These are phyloP conservation scores for Macrosiphum euphorbiae DNA, from an alignment of 2,888 invertebrate species.

Conservation along the genomic window DNA sequence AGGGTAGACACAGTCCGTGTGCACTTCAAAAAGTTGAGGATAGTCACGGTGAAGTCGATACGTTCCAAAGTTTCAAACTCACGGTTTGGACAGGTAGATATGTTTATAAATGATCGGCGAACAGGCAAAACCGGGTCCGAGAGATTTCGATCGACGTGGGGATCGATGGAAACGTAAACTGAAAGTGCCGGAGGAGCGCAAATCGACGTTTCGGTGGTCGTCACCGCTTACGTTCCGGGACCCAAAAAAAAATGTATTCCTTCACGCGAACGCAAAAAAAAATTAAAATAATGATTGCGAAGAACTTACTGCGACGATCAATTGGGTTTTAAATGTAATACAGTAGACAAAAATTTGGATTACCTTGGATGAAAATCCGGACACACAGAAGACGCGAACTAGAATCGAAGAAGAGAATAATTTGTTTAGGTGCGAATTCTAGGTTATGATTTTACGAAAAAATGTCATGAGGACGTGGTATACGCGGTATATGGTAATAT, in stretches of 20 bases:
- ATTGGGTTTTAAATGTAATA: neutral
- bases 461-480: constrained; percentile 49
- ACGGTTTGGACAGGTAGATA: neutral
- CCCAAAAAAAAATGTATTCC: neutral
- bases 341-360: neutral
- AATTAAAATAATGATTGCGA: constrained; percentile 7
- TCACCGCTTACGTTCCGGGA: neutral
- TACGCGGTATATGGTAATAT: neutral
- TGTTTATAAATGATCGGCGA: neutral
- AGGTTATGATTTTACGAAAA: constrained; percentile 44
- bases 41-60: neutral
- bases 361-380: constrained; percentile 63
- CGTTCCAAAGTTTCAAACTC: neutral
- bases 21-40: neutral
- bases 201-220: neutral
- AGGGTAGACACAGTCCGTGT: neutral
- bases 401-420: constrained; percentile 21
- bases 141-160: neutral
- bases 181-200: neutral
- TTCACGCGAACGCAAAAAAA: neutral
- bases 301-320: constrained; percentile 14
- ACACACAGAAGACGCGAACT: neutral
- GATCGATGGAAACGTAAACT: neutral
- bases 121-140: neutral
- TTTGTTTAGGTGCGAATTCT: constrained; percentile 22